Percentiles rank a stretch among this genome's conserved stretches.
Evolutionary conservation across 1,140 invertebrate species (phyloP).

Genomic region (Telenomus remus): DNA sequence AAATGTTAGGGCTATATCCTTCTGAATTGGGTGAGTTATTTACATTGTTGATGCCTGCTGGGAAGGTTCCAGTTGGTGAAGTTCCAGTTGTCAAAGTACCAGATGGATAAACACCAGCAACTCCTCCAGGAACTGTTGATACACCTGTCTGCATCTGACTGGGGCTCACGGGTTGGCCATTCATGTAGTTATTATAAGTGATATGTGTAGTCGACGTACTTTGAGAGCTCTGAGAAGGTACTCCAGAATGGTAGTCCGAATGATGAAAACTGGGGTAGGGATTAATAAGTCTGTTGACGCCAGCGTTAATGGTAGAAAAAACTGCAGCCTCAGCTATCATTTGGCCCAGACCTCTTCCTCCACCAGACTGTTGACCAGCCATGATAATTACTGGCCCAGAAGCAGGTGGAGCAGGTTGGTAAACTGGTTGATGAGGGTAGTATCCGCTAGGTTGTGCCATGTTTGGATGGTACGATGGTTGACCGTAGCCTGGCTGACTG

Average conservation of each 20-base stretch:
- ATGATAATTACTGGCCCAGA: constrained; percentile 64
- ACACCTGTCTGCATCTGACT: constrained; percentile 16
- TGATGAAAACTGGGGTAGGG: constrained; percentile 38
- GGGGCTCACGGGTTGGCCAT: constrained; percentile 42
- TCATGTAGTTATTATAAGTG: constrained; percentile 66
- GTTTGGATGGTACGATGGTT: constrained; percentile 30
- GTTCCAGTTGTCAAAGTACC: too few relatives aligned
- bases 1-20: constrained; percentile 3
- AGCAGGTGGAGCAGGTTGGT: constrained; percentile 61
- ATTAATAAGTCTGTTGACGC: constrained; percentile 63
- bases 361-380: constrained; percentile 54
- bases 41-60: constrained; percentile 13
- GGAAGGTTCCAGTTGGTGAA: too few relatives aligned
- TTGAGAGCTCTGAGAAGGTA: constrained; percentile 5
- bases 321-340: constrained; percentile 67
- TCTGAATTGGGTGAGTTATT: constrained; percentile 3
- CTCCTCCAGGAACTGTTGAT: not conserved
- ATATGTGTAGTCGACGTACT: constrained; percentile 57
- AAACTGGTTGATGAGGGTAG: constrained; percentile 58
- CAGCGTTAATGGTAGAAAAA: constrained; percentile 65
- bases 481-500: constrained; percentile 2
- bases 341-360: constrained; percentile 62
- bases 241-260: constrained; percentile 40
- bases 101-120: constrained; percentile 3
- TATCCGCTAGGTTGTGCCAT: constrained; percentile 35